phyloP scores from a whole-genome alignment of 2,797 vertebrate genomes.

The Sebastes iracundus region DNA sequence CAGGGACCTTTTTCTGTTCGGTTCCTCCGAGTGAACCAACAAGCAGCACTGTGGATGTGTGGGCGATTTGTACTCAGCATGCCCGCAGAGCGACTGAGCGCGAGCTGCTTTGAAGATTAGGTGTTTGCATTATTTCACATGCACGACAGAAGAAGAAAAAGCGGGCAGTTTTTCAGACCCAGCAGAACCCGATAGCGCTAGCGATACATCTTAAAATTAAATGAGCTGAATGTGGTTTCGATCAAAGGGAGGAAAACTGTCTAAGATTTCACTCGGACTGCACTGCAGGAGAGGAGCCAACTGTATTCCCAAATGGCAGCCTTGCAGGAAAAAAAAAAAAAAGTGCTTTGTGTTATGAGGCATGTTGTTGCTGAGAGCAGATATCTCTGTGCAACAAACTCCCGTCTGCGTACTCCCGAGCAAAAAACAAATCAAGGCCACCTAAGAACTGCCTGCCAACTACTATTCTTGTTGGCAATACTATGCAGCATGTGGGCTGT shows the following conservation, averaged over 20 bases:
- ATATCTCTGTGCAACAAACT: constrained; percentile 64
- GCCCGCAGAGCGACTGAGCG: constrained; percentile 65
- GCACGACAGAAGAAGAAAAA: constrained; percentile 45
- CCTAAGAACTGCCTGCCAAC: constrained; percentile 65
- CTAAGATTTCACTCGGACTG: constrained; percentile 61
- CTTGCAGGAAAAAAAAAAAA: constrained; percentile 20
- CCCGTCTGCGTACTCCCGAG: constrained; percentile 28
- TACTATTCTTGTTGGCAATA: constrained; percentile 56
- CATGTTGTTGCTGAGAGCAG: constrained; percentile 56
- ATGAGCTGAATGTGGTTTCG: constrained; percentile 52
- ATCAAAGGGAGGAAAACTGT: constrained; percentile 60
- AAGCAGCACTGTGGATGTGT: constrained; percentile 72
- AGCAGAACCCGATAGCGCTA: constrained; percentile 57
- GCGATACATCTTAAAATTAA: constrained; percentile 70
- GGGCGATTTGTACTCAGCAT: constrained; percentile 76
- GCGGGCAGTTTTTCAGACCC: constrained; percentile 46
- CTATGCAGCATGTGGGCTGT: constrained; percentile 52
- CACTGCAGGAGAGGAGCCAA: constrained; percentile 54
- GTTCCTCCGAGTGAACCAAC: constrained; percentile 65
- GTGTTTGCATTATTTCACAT: constrained; percentile 74
- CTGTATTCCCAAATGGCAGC: constrained; percentile 50
- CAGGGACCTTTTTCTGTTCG: constrained; percentile 62
- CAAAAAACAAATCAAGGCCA: constrained; percentile 61
- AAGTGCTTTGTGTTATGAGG: constrained; percentile 63
- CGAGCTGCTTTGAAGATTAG: constrained; percentile 79